These are phyloP conservation scores for Ephestia elutella DNA, from an alignment of 1,140 invertebrate genomes.

Conservation along the genomic window DNA sequence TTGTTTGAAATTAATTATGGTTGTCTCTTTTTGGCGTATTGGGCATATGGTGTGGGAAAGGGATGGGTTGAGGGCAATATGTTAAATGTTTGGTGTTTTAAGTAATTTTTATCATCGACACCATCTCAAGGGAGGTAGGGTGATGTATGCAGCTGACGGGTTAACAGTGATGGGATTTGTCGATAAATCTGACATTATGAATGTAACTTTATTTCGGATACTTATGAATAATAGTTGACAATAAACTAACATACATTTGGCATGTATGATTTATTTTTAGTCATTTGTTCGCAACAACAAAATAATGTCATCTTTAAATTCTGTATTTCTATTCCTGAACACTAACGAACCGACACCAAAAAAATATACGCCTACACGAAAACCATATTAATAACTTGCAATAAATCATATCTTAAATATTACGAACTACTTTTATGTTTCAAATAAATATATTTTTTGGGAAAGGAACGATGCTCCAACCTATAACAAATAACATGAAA, in stretches of 20 bases:
- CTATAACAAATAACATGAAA: no score
- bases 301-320: background rate
- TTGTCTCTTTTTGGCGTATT: constrained; percentile 30
- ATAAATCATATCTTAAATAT: background rate
- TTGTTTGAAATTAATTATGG: constrained; percentile 14
- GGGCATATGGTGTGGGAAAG: constrained; percentile 28
- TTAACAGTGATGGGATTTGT: constrained; percentile 43
- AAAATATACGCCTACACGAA: background rate
- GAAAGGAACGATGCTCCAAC: no score
- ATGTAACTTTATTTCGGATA: no score
- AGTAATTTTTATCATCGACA: constrained; percentile 73
- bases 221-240: no score
- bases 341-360: background rate
- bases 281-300: no score
- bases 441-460: no score
- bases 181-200: background rate
- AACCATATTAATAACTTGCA: background rate
- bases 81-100: constrained; percentile 73
- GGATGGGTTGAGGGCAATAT: constrained; percentile 39
- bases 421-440: no score
- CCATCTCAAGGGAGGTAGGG: constrained; percentile 59
- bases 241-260: no score
- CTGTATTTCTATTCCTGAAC: background rate
- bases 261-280: no score
- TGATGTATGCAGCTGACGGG: constrained; percentile 66